phyloP scores from a whole-genome alignment of 2,113 vertebrate species.

The Barnardius zonarius region DNA sequence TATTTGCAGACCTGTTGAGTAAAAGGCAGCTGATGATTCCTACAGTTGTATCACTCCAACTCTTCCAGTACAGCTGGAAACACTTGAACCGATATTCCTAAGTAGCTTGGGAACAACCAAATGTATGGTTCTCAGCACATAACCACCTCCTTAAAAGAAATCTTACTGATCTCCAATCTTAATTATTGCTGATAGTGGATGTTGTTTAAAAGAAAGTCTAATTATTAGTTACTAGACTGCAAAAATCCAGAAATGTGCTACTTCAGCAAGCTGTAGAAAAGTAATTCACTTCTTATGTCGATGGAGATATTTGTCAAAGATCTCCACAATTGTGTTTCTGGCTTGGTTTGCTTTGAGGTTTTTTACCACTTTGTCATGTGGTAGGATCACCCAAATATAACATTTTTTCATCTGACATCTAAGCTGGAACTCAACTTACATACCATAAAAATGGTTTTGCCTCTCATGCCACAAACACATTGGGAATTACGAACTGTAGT shows the following conservation, averaged over 20 bases:
- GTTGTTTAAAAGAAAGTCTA: neutral
- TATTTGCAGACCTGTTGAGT: conserved; percentile 26
- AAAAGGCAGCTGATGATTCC: conserved; percentile 19
- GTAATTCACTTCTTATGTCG: neutral
- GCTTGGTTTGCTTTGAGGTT: neutral
- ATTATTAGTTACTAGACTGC: neutral
- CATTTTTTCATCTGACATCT: neutral
- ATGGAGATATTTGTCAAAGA: neutral
- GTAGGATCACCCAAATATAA: neutral
- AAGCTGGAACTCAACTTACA: neutral
- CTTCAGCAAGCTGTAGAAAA: neutral
- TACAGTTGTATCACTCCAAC: neutral
- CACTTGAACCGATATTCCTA: neutral
- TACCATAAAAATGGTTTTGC: neutral
- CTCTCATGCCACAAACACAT: neutral
- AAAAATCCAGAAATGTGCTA: neutral
- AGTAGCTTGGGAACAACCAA: conserved; percentile 4
- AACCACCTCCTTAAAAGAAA: conserved; percentile 27
- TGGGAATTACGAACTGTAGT: neutral
- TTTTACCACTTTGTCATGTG: neutral
- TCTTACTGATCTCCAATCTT: neutral
- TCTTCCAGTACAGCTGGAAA: conserved; percentile 11
- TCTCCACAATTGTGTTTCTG: neutral
- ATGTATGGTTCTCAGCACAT: conserved; percentile 20
- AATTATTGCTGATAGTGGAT: conserved; percentile 2